These are phyloP conservation scores for Hyppa rectilinea DNA, from an alignment of 2,888 invertebrate species.

Conservation along the genomic window DNA sequence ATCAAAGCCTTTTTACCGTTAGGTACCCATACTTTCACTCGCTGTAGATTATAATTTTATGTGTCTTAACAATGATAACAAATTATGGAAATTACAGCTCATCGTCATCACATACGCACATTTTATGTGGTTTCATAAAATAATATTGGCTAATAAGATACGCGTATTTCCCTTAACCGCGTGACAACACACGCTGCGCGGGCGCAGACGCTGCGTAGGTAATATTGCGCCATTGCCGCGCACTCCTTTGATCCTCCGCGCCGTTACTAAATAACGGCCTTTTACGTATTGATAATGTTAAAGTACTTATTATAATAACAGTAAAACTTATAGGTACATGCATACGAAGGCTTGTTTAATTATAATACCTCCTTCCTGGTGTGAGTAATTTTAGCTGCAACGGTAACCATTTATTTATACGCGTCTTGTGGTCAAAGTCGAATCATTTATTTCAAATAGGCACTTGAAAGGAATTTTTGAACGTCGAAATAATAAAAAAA, in stretches of 20 bases:
- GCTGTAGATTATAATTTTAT: neutral
- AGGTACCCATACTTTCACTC: neutral
- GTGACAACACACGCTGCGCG: constrained; percentile 42
- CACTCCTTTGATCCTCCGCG: constrained; percentile 49
- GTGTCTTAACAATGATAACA: constrained; percentile 13
- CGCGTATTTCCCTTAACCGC: constrained; percentile 57
- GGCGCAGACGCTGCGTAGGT: constrained; percentile 36
- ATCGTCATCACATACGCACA: neutral
- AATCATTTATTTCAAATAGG: no score
- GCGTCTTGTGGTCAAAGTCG: constrained; percentile 1
- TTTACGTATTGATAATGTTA: constrained; percentile 47
- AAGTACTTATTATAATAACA: constrained; percentile 37
- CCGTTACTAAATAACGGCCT: constrained; percentile 49
- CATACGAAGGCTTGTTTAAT: constrained; percentile 8
- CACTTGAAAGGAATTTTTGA: no score
- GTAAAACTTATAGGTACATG: constrained; percentile 22
- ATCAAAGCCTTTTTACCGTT: neutral
- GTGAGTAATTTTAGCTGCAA: constrained; percentile 32
- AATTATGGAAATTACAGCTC: constrained; percentile 12
- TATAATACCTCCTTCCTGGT: constrained; percentile 25
- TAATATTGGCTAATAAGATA: neutral
- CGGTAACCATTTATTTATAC: constrained; percentile 29
- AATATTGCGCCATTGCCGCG: constrained; percentile 43
- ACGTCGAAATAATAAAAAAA: no score
- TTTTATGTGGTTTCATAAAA: constrained; percentile 15